Base-by-base conservation (phyloP, 1,140 invertebrate species). In the Pogonognathellus flavescens region DNA sequence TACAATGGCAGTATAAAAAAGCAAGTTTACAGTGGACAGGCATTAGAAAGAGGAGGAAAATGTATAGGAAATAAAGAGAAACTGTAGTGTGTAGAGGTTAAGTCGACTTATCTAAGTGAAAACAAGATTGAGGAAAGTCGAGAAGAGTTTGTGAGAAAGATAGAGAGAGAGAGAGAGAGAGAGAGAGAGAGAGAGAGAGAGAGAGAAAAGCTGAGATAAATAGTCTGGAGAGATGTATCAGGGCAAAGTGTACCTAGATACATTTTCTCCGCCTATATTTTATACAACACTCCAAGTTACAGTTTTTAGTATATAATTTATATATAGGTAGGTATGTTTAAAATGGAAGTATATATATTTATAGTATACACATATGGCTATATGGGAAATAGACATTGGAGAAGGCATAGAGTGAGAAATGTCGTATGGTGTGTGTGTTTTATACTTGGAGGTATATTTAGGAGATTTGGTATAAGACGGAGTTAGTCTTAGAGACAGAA, bases 101-200 rank as follows among this genome's bases (percentile, higher is more conserved):
- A 76, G 70, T 76, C 70, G 18, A 49, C 31, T 76, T n/a, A 16
- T 49, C 41, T 41, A 76, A 76, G 13, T 49, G 70, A 76, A 50
- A 50, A 76, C 31, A 76, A 66, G 62, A 76, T 31, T 41, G 70
- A 76, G 16, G 25, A 16, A 76, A 76, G 70, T 76, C 25, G 70
- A 76, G 70, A 25, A 20, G 18, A 60, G 16, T 25, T 20, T 25
- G 31, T 57, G 11, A 57, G 66, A 49, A 16, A 76, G 70, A 41
- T 16, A 76, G 70, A 11, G 70, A 76, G 41, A 76, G n/a, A 72
- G 66, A 72, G 14, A 72, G 66, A 16, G 31, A 72, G 66, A 72
- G 31, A 72, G 25, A 72, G 66, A 72, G 31, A 72, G 41, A 72
- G 31, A 72, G 66, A 72, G 20, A 66, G 60, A 66, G 20, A 70